Conservation (phyloP, 1,140 invertebrate genomes). For the Acarapis woodi region DNA sequence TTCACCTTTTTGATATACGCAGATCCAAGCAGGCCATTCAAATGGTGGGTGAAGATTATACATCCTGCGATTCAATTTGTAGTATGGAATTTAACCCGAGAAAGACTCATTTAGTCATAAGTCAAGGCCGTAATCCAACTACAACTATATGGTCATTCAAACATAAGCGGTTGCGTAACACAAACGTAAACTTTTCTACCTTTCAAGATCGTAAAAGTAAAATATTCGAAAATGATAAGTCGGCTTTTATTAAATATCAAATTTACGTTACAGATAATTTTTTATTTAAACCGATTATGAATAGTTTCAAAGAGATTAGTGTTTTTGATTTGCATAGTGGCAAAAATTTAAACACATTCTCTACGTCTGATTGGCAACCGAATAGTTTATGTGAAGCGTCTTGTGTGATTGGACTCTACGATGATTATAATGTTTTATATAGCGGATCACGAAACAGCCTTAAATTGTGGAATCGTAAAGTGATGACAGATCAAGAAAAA, state of each 20-base stretch:
- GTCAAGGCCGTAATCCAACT: not conserved
- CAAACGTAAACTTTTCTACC: conserved; percentile 1
- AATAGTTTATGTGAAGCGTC: not conserved
- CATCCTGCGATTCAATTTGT: conserved; percentile 1
- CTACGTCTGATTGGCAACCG: not conserved
- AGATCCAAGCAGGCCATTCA: not conserved
- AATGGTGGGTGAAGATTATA: not conserved
- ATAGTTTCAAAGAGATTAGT: not conserved
- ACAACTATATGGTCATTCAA: conserved; percentile 2
- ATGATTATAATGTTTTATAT: not conserved
- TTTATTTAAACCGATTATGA: conserved; percentile 2
- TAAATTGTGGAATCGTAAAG: not conserved
- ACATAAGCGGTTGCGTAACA: not conserved
- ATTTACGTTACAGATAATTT: conserved; percentile 2
- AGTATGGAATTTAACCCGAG: not conserved
- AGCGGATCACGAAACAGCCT: not conserved
- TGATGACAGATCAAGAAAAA: not conserved
- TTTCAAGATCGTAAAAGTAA: not conserved
- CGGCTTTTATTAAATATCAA: conserved; percentile 3
- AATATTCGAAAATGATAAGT: not conserved
- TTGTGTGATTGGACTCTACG: conserved; percentile 3
- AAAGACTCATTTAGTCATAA: not conserved
- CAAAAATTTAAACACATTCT: not conserved
- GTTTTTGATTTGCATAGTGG: conserved; percentile 1
- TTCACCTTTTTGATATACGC: conserved; percentile 5